Percentiles rank a stretch among this genome's conserved stretches.
phyloP scores from a whole-genome alignment of 2,888 invertebrate genomes.

The Zhengitettix transpicula region DNA sequence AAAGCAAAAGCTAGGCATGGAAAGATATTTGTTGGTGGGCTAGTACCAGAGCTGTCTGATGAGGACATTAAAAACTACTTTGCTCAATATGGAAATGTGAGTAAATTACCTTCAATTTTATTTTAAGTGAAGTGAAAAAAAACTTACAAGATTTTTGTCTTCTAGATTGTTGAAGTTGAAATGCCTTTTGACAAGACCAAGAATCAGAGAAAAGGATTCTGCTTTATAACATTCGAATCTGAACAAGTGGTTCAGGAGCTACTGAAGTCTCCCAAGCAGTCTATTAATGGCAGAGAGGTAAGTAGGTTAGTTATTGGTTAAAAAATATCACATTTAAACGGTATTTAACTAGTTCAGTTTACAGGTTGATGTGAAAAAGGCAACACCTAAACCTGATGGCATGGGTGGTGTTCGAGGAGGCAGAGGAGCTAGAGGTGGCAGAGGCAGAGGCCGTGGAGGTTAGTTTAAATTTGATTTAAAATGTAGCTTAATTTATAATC shows the following conservation, averaged over 20 bases:
- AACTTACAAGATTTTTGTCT: not conserved
- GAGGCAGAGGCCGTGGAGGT: constrained; percentile 44
- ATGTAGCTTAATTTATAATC: too few species aligned
- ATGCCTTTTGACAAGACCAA: constrained; percentile 95
- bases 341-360: constrained; percentile 7
- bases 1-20: constrained; percentile 89
- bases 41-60: constrained; percentile 82
- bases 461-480: constrained; percentile 3
- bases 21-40: constrained; percentile 92
- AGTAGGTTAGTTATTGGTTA: constrained; percentile 15
- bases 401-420: constrained; percentile 45
- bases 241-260: constrained; percentile 87
- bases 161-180: constrained; percentile 83
- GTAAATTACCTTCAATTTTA: constrained; percentile 22
- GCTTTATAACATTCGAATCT: constrained; percentile 93
- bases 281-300: constrained; percentile 83
- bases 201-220: constrained; percentile 92
- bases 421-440: constrained; percentile 38
- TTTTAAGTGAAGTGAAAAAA: not conserved
- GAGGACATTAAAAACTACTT: constrained; percentile 90
- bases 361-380: constrained; percentile 85
- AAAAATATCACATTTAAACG: not conserved
- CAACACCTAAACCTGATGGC: constrained; percentile 76
- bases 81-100: constrained; percentile 79
- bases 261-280: constrained; percentile 81